These are phyloP conservation scores for Megalops cyprinoides DNA, from an alignment of 2,797 vertebrate species.

Conservation along the genomic window DNA sequence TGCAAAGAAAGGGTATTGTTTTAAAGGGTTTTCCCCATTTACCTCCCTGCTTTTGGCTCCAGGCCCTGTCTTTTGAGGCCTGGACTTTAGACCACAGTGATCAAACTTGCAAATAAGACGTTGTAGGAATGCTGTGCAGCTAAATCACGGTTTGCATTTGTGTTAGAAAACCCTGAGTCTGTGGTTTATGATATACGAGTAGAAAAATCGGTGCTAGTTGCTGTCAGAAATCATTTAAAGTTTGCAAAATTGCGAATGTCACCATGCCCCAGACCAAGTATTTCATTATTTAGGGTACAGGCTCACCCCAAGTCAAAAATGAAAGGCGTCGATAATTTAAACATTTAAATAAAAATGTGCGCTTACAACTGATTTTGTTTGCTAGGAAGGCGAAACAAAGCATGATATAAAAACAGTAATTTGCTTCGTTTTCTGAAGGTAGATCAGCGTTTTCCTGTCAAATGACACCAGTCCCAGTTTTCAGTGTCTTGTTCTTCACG, in stretches of 20 bases:
- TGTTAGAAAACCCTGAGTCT: not conserved
- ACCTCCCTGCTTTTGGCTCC: not conserved
- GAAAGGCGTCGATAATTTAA: not conserved
- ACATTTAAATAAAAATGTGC: not conserved
- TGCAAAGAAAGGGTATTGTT: not conserved
- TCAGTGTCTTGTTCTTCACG: not conserved
- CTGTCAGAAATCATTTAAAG: too few species aligned
- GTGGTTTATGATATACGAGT: conserved; percentile 12
- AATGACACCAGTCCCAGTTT: not conserved
- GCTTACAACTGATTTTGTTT: too few species aligned
- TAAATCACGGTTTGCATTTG: not conserved
- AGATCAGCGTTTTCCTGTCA: too few species aligned
- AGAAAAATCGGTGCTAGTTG: not conserved
- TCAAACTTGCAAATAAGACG: not conserved
- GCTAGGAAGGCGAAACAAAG: not conserved
- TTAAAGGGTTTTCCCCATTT: not conserved
- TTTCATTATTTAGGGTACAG: not conserved
- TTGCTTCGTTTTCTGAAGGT: too few species aligned
- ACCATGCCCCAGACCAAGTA: not conserved
- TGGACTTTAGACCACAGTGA: not conserved
- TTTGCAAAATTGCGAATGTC: too few species aligned
- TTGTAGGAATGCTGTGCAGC: not conserved
- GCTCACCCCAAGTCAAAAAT: not conserved
- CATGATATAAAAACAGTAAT: too few species aligned
- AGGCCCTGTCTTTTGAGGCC: not conserved